Conservation (phyloP, 1,140 invertebrate genomes). For the Drosophila pectinifera region DNA sequence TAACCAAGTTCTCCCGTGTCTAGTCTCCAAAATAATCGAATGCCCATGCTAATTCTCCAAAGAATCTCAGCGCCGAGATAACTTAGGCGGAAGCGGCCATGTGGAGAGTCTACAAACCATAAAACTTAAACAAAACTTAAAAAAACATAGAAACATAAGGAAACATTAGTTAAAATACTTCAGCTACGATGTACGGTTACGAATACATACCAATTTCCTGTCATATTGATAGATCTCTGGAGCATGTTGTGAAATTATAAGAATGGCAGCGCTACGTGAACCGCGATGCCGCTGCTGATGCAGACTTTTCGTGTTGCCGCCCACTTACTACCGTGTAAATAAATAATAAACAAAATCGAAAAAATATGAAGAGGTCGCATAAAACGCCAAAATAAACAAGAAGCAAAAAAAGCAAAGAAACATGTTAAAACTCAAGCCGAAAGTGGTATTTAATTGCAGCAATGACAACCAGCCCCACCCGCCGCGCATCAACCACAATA, state of each 20-base stretch:
- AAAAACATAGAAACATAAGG: background rate
- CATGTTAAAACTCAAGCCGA: conserved; percentile 17
- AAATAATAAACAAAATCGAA: background rate
- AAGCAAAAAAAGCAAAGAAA: background rate
- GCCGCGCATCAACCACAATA: conserved; percentile 18
- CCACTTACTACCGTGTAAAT: conserved; percentile 20
- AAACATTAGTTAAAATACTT: background rate
- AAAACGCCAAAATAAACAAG: conserved; percentile 14
- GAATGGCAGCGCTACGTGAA: conserved; percentile 5
- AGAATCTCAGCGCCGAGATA: conserved; percentile 10
- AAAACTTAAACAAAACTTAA: conserved; percentile 8
- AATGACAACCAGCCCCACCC: conserved; percentile 12
- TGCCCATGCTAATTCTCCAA: conserved; percentile 16
- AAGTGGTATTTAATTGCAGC: conserved; percentile 23
- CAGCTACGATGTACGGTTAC: background rate
- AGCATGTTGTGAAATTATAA: conserved; percentile 15
- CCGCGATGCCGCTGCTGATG: background rate
- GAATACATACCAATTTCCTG: conserved; percentile 6
- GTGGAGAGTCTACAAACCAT: background rate
- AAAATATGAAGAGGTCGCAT: conserved; percentile 12
- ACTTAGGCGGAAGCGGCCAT: conserved; percentile 1
- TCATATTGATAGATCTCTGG: background rate
- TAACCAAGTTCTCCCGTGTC: background rate
- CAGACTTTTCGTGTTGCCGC: conserved; percentile 8
- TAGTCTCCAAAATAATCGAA: conserved; percentile 18